These are phyloP conservation scores for Amphiprion percula DNA, from an alignment of 2,113 vertebrate genomes.

Conservation along the genomic window DNA sequence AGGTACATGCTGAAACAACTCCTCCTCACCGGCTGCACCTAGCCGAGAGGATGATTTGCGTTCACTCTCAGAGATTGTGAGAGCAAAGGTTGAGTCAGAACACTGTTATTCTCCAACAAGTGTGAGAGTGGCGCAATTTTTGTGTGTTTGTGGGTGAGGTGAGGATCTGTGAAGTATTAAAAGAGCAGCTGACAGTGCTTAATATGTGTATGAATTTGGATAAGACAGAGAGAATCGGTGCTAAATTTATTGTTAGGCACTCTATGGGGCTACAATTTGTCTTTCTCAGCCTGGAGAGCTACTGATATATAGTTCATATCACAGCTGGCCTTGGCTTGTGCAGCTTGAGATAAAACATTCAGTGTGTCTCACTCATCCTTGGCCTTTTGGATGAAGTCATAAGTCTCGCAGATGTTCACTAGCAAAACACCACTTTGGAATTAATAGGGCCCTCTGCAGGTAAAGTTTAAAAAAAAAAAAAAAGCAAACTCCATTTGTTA, in stretches of 20 bases:
- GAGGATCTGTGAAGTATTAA: conserved; percentile 11
- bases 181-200: conserved; percentile 5
- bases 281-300: neutral
- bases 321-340: conserved; percentile 48
- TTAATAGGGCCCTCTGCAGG: conserved; percentile 52
- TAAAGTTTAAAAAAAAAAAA: neutral
- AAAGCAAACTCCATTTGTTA: neutral
- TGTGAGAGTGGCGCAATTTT: conserved; percentile 23
- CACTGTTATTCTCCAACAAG: conserved; percentile 19
- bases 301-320: conserved; percentile 41
- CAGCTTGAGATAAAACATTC: conserved; percentile 31
- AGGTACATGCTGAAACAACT: conserved; percentile 69
- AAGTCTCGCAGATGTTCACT: conserved; percentile 58
- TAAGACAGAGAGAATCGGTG: neutral
- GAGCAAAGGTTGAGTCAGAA: conserved; percentile 66
- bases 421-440: conserved; percentile 23
- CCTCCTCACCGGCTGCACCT: conserved; percentile 43
- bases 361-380: conserved; percentile 49
- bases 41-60: conserved; percentile 55
- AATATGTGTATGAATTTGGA: neutral
- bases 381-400: conserved; percentile 63
- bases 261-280: neutral
- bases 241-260: neutral
- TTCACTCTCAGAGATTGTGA: conserved; percentile 4
- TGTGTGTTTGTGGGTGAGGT: conserved; percentile 31